Base-by-base conservation (phyloP, 2,113 vertebrate species). In the Triplophysa tibetana region DNA sequence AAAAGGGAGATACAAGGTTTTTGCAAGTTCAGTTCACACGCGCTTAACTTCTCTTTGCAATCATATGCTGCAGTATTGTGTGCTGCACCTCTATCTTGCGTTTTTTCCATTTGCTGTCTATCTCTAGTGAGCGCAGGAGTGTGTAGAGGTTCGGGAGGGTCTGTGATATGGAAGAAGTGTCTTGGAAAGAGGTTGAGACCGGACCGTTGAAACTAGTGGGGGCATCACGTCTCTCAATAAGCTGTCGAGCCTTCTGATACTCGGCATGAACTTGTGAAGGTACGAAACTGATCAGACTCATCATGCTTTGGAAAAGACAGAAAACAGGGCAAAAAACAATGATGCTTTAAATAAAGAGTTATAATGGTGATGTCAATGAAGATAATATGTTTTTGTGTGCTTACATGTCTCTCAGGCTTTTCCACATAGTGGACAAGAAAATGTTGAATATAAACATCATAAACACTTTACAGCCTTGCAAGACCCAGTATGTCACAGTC, bases 261-360 rank as follows among this genome's bases (percentile, higher is more conserved):
- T 70, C 56, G 0, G 16, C 1, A 4, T 67, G 54, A 50, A 80
- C 7, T 13, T 67, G 81, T 67, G 88, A 52, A 81, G 83, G 83
- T 21, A 66, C 21, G 61, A 87, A 29, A 69, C 76, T 29, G 48
- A 77, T 0, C 52, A 87, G 33, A 19, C 68, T 10, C 19, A 52
- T 41, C 9, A 84, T 79, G 63, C 90, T 91, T 69, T 77, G 83
- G 41, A 26, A 29, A 45, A 78, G 58, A 26, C 19, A 82, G 0
- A 77, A 1, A 33, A 38, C 9, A 41, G 23, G 1, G 21, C 6
- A 13, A 33, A 65, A n/a, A 58, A 58, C 54, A 2, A n/a, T n/a
- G 5, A 58, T n/a, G n/a, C 17, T 7, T 8, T n/a, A n/a, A 54
- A 17, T 58, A n/a, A 1, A 58, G n/a, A 58, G 16, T 58, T 17